Evolutionary conservation across 64 coral and sea anemone species (phyloP).

Genomic region (Acropora yongei): DNA sequence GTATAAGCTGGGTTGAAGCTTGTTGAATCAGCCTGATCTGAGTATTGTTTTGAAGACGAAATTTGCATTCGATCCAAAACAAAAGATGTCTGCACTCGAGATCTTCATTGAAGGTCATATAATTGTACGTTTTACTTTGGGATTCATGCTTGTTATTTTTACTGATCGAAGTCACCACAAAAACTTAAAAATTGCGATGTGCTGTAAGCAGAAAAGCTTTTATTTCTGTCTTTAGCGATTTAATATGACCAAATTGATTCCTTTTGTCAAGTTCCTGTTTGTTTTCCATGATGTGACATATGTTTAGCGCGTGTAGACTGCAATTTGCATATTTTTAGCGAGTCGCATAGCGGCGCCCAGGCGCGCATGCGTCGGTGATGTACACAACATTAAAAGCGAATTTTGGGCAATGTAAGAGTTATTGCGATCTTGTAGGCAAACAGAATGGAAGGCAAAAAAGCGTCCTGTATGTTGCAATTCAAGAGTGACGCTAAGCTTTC

Average conservation of each 20-base stretch:
- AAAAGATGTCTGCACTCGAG: too few species aligned
- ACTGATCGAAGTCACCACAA: too few species aligned
- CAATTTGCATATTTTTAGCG: constrained; percentile 41
- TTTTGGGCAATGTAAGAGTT: constrained; percentile 4
- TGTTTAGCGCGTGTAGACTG: not conserved
- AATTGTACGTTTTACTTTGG: too few species aligned
- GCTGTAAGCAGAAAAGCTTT: too few species aligned
- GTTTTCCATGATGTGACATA: not conserved
- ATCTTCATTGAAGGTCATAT: too few species aligned
- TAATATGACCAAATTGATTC: not conserved
- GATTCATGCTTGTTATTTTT: too few species aligned
- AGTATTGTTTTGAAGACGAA: too few species aligned
- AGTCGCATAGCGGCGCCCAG: not conserved
- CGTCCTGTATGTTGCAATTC: constrained; percentile 16
- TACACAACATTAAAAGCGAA: constrained; percentile 10
- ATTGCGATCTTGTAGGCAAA: constrained; percentile 38
- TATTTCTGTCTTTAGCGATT: not conserved
- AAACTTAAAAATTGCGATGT: too few species aligned
- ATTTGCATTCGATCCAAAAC: too few species aligned
- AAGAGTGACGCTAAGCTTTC: constrained; percentile 4
- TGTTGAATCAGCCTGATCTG: too few species aligned
- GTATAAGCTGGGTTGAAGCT: too few species aligned
- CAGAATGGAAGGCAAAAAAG: constrained; percentile 18
- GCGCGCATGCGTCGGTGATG: constrained; percentile 2
- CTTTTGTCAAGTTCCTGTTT: not conserved